Base-by-base conservation (phyloP, 2,113 vertebrate species). In the Calonectris borealis region DNA sequence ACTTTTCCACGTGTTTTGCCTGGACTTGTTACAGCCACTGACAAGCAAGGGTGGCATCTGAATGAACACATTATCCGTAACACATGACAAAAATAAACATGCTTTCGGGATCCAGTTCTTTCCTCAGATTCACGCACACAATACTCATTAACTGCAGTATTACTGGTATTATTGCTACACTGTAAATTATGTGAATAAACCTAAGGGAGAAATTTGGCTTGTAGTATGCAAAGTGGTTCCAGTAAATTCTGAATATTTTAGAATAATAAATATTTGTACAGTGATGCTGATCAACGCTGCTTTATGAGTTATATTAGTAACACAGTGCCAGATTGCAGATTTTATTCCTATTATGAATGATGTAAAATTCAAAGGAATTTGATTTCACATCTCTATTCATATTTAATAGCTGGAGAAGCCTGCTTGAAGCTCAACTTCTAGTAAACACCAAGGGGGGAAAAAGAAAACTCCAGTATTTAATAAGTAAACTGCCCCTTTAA, bases 201-300 rank as follows among this genome's bases (percentile, higher is more conserved):
- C 88, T 89, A 82, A 76, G 92, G 90, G 90, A 93, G 48, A 86
- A 61, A 78, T 90, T 95, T 95, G 92, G 92, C 92, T 90, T 71
- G 38, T 16, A 69, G 57, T 10, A 57, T 18, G 26, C 6, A 64
- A 79, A 95, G 58, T 10, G 12, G 25, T 91, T 96, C 94, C 94
- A 96, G 88, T 81, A 94, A 97, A 86, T 86, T 64, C 44, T 79
- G 77, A 95, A 89, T 94, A 95, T 87, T 92, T 94, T 68, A 92
- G 69, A 84, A 84, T 91, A 89, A 93, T 94, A 95, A 96, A 95
- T 96, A 94, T 84, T 96, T 96, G 80, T 64, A 87, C 61, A 86
- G 81, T 96, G 94, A 94, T 94, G 91, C 13, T 69, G 65, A 89
- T 91, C 80, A 87, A 20, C 2, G 0, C 31, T 40, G 38, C 64